A percentile compares a stretch with the other conserved stretches of the same genome.
Evolutionary conservation across 2,888 invertebrate species (phyloP).

Genomic region (Habrosyne pyritoides): DNA sequence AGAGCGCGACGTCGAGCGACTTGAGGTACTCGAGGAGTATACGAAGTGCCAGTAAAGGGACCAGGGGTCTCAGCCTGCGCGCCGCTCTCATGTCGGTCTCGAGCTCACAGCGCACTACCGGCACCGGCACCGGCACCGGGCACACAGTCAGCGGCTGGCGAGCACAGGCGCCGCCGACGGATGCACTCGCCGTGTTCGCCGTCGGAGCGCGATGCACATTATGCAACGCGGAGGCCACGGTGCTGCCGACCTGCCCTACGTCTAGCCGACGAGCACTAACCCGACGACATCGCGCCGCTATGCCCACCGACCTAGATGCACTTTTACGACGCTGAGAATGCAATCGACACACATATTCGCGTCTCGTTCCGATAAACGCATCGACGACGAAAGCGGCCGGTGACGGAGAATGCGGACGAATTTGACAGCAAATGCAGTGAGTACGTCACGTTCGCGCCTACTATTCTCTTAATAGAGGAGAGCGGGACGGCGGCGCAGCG

Average conservation of each 20-base stretch:
- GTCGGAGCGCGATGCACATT: constrained; percentile 65
- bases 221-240: constrained; percentile 63
- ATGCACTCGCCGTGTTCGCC: constrained; percentile 55
- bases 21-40: constrained; percentile 73
- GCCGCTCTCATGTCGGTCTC: constrained; percentile 50
- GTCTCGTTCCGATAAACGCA: constrained; percentile 84
- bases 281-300: constrained; percentile 67
- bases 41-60: constrained; percentile 67
- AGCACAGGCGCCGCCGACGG: constrained; percentile 36
- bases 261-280: constrained; percentile 74
- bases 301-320: constrained; percentile 82
- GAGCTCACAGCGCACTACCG: constrained; percentile 22
- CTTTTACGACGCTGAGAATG: constrained; percentile 80
- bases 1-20: constrained; percentile 57
- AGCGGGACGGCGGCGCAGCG: constrained; percentile 66
- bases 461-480: constrained; percentile 59
- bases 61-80: constrained; percentile 59
- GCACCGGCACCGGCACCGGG: constrained; percentile 12
- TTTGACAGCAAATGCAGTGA: constrained; percentile 80
- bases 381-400: constrained; percentile 82
- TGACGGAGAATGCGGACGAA: constrained; percentile 81
- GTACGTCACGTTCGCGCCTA: constrained; percentile 78
- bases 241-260: constrained; percentile 78
- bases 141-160: constrained; percentile 29
- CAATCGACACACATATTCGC: constrained; percentile 83